phyloP scores from a whole-genome alignment of 2,797 vertebrate species.

The Microctenopoma steveboyesi region DNA sequence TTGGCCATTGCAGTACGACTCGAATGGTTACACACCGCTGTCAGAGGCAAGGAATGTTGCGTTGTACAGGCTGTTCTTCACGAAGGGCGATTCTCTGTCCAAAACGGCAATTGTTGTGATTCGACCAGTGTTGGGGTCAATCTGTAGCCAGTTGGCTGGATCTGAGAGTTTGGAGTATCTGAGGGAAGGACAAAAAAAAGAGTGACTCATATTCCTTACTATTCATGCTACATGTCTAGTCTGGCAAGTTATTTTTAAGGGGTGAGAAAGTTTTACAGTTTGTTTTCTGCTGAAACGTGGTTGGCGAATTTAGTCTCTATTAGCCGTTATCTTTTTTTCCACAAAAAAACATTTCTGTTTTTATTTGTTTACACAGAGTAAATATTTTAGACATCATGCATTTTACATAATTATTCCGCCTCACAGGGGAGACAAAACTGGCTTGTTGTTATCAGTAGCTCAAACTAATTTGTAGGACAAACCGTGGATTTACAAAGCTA shows the following conservation, averaged over 20 bases:
- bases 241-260: background rate
- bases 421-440: constrained; percentile 54
- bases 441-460: constrained; percentile 54
- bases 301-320: constrained; percentile 9
- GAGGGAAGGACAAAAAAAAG: constrained; percentile 53
- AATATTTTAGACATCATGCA: constrained; percentile 61
- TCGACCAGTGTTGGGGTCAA: constrained; percentile 90
- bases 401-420: constrained; percentile 66
- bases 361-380: constrained; percentile 53
- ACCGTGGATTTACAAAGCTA: constrained; percentile 59
- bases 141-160: constrained; percentile 95
- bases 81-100: constrained; percentile 94
- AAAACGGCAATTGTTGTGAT: constrained; percentile 91
- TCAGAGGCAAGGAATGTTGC: constrained; percentile 95
- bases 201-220: constrained; percentile 12
- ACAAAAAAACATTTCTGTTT: constrained; percentile 34
- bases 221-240: constrained; percentile 3
- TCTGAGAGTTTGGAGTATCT: constrained; percentile 95
- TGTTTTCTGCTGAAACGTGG: constrained; percentile 9
- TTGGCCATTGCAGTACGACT: constrained; percentile 26
- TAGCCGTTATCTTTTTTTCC: constrained; percentile 20
- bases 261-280: constrained; percentile 6
- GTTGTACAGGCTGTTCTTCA: constrained; percentile 96
- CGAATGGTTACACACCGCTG: constrained; percentile 84
- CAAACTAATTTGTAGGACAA: constrained; percentile 71